These are phyloP conservation scores for Anarrhichthys ocellatus DNA, from an alignment of 2,113 vertebrate species.

Conservation along the genomic window DNA sequence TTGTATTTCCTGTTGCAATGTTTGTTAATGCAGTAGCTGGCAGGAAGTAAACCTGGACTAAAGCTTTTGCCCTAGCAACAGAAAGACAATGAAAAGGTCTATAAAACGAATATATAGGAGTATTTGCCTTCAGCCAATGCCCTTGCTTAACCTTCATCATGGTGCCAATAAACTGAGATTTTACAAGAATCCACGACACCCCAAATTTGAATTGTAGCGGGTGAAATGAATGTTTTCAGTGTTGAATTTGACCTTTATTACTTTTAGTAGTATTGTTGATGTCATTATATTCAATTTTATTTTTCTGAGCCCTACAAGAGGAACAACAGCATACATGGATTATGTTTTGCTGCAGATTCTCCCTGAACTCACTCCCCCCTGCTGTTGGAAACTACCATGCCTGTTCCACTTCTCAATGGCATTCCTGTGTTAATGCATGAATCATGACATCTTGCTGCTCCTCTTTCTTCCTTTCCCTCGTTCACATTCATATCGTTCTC, in stretches of 20 bases:
- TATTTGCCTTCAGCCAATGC: not conserved
- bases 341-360: slow-evolving; percentile 51
- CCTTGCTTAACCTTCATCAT: not conserved
- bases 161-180: not conserved
- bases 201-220: not conserved
- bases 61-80: not conserved
- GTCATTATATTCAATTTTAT: not conserved
- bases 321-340: slow-evolving; percentile 37
- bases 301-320: not conserved
- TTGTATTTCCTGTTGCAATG: not conserved
- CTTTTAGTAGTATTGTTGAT: not conserved
- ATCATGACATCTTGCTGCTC: slow-evolving; percentile 58
- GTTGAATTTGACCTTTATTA: not conserved
- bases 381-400: slow-evolving; percentile 43
- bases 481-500: slow-evolving; percentile 35
- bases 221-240: slow-evolving; percentile 1
- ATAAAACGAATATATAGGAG: not conserved
- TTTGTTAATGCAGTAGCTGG: not conserved
- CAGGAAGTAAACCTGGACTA: not conserved
- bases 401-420: slow-evolving; percentile 59
- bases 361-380: slow-evolving; percentile 42
- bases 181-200: not conserved
- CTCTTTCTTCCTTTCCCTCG: slow-evolving; percentile 52
- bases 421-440: slow-evolving; percentile 74
- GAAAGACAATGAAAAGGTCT: no score